Conservation (phyloP, 1,140 invertebrate genomes). For the Drosophila malerkotliana region DNA sequence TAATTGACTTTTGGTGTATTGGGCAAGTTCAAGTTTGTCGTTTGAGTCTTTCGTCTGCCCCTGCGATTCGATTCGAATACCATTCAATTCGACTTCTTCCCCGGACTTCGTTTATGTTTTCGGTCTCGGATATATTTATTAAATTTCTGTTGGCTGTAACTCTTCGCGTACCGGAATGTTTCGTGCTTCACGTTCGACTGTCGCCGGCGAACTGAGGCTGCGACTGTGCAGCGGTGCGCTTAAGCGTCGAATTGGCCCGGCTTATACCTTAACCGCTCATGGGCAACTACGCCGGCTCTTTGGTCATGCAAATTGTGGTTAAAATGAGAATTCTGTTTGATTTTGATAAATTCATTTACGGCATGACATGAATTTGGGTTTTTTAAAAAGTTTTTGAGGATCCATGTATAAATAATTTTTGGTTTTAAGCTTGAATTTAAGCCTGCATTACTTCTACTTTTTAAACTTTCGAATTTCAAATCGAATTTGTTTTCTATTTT, state of each 20-base stretch:
- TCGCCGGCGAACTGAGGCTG: slow-evolving; percentile 80
- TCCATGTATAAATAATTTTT: background rate
- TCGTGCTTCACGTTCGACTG: slow-evolving; percentile 77
- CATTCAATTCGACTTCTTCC: slow-evolving; percentile 27
- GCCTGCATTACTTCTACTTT: too few species aligned
- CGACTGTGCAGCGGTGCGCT: slow-evolving; percentile 64
- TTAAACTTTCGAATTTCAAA: too few species aligned
- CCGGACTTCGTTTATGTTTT: slow-evolving; percentile 14
- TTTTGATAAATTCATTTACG: slow-evolving; percentile 13
- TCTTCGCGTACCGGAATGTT: slow-evolving; percentile 46
- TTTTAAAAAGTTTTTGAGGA: background rate
- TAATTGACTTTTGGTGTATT: slow-evolving; percentile 27
- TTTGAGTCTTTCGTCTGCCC: slow-evolving; percentile 59
- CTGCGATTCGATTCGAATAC: slow-evolving; percentile 23
- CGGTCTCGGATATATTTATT: slow-evolving; percentile 3
- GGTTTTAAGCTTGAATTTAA: background rate
- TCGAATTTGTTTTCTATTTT: too few species aligned
- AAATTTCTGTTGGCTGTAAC: slow-evolving; percentile 2
- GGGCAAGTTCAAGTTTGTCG: slow-evolving; percentile 81
- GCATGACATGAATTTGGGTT: slow-evolving; percentile 13
- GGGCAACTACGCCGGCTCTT: slow-evolving; percentile 9
- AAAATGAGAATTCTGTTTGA: slow-evolving; percentile 6
- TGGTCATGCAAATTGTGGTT: slow-evolving; percentile 27
- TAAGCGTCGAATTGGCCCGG: slow-evolving; percentile 80
- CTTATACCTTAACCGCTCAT: slow-evolving; percentile 19